Percentiles rank a stretch among this genome's conserved stretches.
Evolutionary conservation across 2,888 invertebrate species (phyloP).

Genomic region (Heliconius ethilla): DNA sequence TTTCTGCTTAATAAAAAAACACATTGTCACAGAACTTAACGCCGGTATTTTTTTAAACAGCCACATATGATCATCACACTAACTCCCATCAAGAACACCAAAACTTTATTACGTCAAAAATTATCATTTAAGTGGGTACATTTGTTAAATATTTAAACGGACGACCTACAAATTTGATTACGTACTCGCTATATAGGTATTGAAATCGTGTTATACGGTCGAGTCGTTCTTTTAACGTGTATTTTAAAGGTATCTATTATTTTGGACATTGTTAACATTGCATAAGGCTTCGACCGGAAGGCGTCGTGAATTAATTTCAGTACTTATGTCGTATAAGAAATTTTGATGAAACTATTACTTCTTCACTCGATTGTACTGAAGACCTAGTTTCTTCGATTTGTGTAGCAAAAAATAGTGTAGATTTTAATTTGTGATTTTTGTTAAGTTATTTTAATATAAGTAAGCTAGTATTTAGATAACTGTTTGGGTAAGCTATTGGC

Average conservation of each 20-base stretch:
- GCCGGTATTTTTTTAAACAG: too few species aligned
- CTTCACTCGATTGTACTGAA: background rate
- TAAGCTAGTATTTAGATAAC: conserved; percentile 1
- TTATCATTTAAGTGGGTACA: background rate
- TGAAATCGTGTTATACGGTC: conserved; percentile 36
- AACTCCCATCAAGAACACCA: background rate
- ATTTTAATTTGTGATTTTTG: background rate
- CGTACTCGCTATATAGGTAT: conserved; percentile 33
- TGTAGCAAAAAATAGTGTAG: background rate
- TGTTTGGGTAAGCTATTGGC: background rate
- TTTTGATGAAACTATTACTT: conserved; percentile 1
- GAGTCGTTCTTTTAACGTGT: conserved; percentile 25
- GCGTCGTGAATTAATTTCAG: conserved; percentile 27
- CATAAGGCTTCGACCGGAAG: conserved; percentile 34
- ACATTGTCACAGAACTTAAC: too few species aligned
- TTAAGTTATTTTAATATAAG: conserved; percentile 1
- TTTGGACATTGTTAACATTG: conserved; percentile 21
- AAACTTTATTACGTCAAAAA: background rate
- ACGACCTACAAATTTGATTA: conserved; percentile 34
- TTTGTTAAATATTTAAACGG: conserved; percentile 15
- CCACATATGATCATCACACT: too few species aligned
- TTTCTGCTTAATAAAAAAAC: too few species aligned
- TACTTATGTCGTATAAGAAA: conserved; percentile 5
- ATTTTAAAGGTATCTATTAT: conserved; percentile 7
- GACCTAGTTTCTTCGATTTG: conserved; percentile 7